Percentiles rank a stretch among this genome's conserved stretches.
Conservation (phyloP, 1,140 invertebrate species). For the Lordiphosa mommai region DNA sequence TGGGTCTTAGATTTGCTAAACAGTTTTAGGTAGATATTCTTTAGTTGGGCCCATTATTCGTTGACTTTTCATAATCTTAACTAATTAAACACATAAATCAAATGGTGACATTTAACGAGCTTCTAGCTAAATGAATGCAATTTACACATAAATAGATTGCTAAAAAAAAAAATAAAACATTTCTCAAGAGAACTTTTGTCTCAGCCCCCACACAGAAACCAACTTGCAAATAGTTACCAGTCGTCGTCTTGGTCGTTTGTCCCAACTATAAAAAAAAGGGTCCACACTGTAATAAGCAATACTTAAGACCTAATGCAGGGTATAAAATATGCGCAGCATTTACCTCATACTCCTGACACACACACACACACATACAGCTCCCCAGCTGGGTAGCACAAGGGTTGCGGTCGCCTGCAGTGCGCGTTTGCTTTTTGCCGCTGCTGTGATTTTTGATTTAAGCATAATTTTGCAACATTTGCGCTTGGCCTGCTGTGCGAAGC, state of each 20-base stretch:
- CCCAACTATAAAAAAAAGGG: conserved; percentile 27
- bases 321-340: conserved; percentile 73
- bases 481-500: conserved; percentile 30
- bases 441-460: conserved; percentile 77
- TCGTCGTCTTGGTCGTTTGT: background rate
- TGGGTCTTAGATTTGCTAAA: too few species aligned
- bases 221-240: conserved; percentile 28
- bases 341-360: conserved; percentile 22
- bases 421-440: conserved; percentile 29
- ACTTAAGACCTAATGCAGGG: conserved; percentile 75
- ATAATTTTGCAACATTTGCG: conserved; percentile 64
- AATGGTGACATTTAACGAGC: too few species aligned
- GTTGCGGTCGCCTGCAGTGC: conserved; percentile 47
- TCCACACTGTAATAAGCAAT: conserved; percentile 63
- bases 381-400: conserved; percentile 21
- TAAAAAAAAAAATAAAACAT: background rate
- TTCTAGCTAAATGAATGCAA: too few species aligned
- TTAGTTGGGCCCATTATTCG: too few species aligned
- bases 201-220: background rate
- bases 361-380: conserved; percentile 4
- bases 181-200: too few species aligned
- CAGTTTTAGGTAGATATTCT: too few species aligned
- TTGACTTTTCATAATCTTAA: too few species aligned
- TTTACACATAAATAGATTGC: background rate
- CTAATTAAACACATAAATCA: too few species aligned